Base-by-base conservation (phyloP, 2,797 vertebrate genomes). In the Acanthurus lineatus region DNA sequence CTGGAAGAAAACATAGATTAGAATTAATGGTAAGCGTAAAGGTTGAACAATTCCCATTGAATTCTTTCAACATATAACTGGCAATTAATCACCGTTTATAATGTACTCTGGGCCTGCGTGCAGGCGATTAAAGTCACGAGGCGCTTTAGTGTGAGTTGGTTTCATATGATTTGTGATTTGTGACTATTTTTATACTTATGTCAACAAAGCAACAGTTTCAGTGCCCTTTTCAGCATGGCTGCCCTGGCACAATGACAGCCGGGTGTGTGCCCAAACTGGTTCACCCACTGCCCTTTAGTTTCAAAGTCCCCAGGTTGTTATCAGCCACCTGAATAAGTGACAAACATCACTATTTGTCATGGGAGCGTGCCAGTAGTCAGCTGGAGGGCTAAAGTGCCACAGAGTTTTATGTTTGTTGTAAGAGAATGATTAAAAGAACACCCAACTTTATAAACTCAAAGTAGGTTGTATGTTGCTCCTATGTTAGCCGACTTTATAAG, bases 381-480 rank as follows among this genome's bases (percentile, higher is more conserved):
- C 80, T 63, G 77, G 69, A 74, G 88, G 85, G 49, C 81, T 73
- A 42, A 80, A 82, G 77, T 77, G 77, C 71, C 79, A 77, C 48
- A 22, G 25, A 25, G 52, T 81, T 88, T 76, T 74, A 83, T 82
- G 72, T 59, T 60, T 78, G 78, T 85, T 86, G 58, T 74, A 48
- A 71, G 82, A 83, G 74, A 91, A 90, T 81, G 87, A 92, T 93
- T 92, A 89, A 88, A 89, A 86, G 82, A 90, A 79, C 87, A 86
- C 66, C 48, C 68, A 60, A 72, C 69, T 91, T 87, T 84, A 89
- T 80, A 79, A 79, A 79, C 83, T 82, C 76, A 20, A 44, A 62
- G 20, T 32, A 89, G 82, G 74, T 67, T 67, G 62, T 45, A 35
- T 80, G 62, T 54, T 83, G 58, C 69, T 83, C 42, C 62, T 53